Evolutionary conservation across 2,797 vertebrate genomes (phyloP).

Genomic region (Acanthopagrus latus): DNA sequence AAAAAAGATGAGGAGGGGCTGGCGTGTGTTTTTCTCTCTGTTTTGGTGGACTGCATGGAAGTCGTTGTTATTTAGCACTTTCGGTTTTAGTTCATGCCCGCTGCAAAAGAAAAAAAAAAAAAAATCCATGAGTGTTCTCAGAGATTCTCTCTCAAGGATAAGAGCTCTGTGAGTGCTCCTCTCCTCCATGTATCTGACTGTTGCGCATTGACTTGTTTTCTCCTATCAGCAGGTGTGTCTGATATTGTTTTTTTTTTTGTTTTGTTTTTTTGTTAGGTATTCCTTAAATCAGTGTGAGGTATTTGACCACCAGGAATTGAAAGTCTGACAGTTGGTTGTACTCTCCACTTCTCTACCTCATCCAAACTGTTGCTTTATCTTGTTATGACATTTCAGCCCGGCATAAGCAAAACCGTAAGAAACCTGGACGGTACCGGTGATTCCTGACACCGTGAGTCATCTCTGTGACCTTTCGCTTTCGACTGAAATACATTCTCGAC

Average conservation of each 20-base stretch:
- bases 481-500: conserved; percentile 29
- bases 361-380: conserved; percentile 46
- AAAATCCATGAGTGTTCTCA: conserved; percentile 59
- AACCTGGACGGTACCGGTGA: neutral
- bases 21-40: conserved; percentile 57
- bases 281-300: conserved; percentile 38
- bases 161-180: conserved; percentile 55
- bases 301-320: conserved; percentile 46
- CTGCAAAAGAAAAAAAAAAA: conserved; percentile 32
- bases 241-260: conserved; percentile 42
- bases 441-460: conserved; percentile 30
- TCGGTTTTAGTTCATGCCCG: conserved; percentile 42
- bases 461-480: conserved; percentile 57
- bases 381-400: conserved; percentile 27
- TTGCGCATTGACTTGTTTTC: conserved; percentile 69
- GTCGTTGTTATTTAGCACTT: conserved; percentile 72
- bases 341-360: neutral
- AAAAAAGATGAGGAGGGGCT: conserved; percentile 38
- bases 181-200: conserved; percentile 43
- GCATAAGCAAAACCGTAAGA: neutral
- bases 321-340: conserved; percentile 26
- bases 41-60: conserved; percentile 65
- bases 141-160: conserved; percentile 64
- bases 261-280: conserved; percentile 38
- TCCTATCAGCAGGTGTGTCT: conserved; percentile 43